Base-by-base conservation (phyloP, 2,797 vertebrate genomes). In the Moxostoma hubbsi region DNA sequence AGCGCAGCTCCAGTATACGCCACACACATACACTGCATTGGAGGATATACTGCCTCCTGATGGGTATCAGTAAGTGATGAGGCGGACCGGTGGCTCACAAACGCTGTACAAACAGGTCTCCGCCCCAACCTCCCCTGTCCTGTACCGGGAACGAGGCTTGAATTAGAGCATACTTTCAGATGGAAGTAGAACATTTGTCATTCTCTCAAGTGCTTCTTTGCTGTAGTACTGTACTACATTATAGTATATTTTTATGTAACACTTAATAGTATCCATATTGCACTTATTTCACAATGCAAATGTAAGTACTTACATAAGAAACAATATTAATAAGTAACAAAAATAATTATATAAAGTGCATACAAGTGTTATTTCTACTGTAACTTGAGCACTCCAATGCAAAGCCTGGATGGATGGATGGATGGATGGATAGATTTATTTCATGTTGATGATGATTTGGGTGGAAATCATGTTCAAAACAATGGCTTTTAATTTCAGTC, bases 21-120 rank as follows among this genome's bases (percentile, higher is more conserved):
- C 61, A 43, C 64, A 54, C 63, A 82, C 74, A 36, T 36, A 36
- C 36, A 36, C 70, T 86, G 90, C 90, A 61, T 87, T 81, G 45
- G 45, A 66, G 65, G 87, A 84, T 88, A 80, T 85, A 86, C 69
- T 36, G 69, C 75, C 82, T 81, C 70, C 71, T 80, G 76, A 82
- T 73, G 83, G 70, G 67, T 74, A 61, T 84, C 69, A 54, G 65
- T 47, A 62, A 73, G 66, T 47, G 68, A 59, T 69, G 75, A 75
- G 74, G 64, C 81, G 68, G 73, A 69, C 68, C 76, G 68, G 68
- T 76, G 55, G 24, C 51, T 65, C 62, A 81, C 82, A 81, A 83
- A 84, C 85, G 88, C 85, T 49, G 80, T 81, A 89, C 81, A 85
- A 86, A 84, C 84, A 81, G 88, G 82, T 89, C 90, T 80, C 90